Conservation (phyloP, 1,140 invertebrate genomes). For the Pteromalus puparum region DNA sequence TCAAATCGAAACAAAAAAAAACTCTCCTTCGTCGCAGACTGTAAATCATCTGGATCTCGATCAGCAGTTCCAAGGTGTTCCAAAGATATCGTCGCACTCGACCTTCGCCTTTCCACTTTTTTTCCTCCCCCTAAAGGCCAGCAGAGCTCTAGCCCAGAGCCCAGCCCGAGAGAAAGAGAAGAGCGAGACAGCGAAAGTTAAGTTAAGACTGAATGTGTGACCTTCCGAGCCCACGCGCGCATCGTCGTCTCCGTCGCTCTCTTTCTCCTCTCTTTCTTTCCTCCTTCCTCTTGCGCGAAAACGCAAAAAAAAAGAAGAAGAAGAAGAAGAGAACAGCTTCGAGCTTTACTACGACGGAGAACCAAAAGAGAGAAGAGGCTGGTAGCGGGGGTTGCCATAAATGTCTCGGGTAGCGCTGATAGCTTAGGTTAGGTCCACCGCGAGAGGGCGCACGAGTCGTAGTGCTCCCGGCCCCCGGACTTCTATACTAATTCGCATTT, state of each 20-base stretch:
- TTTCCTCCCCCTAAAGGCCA: slow-evolving; percentile 32
- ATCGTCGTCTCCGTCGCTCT: slow-evolving; percentile 34
- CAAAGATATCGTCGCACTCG: slow-evolving; percentile 14
- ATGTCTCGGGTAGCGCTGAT: slow-evolving; percentile 64
- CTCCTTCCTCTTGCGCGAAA: slow-evolving; percentile 52
- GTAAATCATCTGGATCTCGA: not conserved
- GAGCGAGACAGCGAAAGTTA: slow-evolving; percentile 42
- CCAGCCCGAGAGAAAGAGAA: slow-evolving; percentile 1
- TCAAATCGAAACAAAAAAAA: too few relatives aligned
- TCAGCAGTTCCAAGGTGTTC: not conserved
- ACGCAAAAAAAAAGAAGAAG: not conserved
- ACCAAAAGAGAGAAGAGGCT: not conserved
- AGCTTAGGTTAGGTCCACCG: slow-evolving; percentile 43
- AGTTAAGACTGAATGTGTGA: slow-evolving; percentile 42
- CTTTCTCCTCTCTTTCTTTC: slow-evolving; percentile 50
- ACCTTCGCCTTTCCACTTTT: slow-evolving; percentile 47
- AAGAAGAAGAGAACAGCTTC: slow-evolving; percentile 31
- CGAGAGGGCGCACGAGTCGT: not conserved
- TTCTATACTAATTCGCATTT: slow-evolving; percentile 73
- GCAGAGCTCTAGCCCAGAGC: not conserved
- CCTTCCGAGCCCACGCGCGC: slow-evolving; percentile 33
- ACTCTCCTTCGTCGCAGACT: too few relatives aligned
- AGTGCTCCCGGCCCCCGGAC: slow-evolving; percentile 55
- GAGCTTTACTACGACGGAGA: not conserved
- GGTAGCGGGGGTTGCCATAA: slow-evolving; percentile 71